Evolutionary conservation across 2,113 vertebrate species (phyloP).

Genomic region (Bombycilla garrulus): DNA sequence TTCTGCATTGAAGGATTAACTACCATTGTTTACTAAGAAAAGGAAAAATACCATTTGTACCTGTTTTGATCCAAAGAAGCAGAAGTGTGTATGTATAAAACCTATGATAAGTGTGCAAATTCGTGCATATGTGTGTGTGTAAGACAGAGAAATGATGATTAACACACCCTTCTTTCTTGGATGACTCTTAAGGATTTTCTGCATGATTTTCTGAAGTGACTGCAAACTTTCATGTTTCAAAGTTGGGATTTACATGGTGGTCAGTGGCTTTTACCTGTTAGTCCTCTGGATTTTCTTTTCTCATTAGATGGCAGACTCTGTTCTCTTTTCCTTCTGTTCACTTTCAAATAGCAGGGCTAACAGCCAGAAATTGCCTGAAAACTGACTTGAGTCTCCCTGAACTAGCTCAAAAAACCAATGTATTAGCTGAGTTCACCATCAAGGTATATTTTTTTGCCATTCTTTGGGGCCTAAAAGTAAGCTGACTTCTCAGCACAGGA

Average conservation of each 20-base stretch:
- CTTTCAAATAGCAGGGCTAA: not conserved
- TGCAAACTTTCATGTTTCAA: not conserved
- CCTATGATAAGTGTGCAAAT: not conserved
- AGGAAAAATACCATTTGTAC: too few relatives aligned
- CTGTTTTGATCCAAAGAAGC: not conserved
- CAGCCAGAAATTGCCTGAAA: not conserved
- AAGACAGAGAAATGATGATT: not conserved
- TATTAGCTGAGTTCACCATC: not conserved
- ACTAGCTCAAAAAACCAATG: not conserved
- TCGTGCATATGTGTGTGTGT: accelerated
- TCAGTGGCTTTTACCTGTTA: not conserved
- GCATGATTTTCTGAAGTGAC: not conserved
- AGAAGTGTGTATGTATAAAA: not conserved
- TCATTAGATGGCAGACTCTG: not conserved
- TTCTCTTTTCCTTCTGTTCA: not conserved
- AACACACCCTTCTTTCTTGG: not conserved
- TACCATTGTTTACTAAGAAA: not conserved
- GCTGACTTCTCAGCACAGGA: not conserved
- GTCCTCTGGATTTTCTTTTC: not conserved
- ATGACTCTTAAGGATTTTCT: not conserved
- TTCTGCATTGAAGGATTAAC: not conserved
- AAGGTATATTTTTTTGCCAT: not conserved
- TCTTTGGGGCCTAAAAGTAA: not conserved
- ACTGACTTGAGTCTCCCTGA: not conserved
- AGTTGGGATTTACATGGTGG: not conserved